Evolutionary conservation across 2,888 invertebrate genomes (phyloP).

Genomic region (Smittia sp.): DNA sequence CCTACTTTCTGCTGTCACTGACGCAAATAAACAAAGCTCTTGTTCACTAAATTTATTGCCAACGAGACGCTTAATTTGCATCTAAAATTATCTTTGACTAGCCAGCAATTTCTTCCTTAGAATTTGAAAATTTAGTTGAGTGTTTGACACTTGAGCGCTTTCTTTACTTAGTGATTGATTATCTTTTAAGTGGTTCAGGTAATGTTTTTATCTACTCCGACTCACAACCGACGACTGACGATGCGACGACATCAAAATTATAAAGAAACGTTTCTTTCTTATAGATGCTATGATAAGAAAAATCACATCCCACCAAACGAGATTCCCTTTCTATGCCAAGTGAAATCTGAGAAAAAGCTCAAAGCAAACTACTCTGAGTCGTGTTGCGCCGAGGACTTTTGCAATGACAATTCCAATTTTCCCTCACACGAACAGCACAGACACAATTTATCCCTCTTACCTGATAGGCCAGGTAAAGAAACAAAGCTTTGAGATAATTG

Average conservation of each 20-base stretch:
- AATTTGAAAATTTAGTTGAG: background rate
- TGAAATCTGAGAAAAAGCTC: slow-evolving; percentile 46
- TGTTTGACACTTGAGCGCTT: background rate
- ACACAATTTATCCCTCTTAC: background rate
- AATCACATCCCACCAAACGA: slow-evolving; percentile 60
- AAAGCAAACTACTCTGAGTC: slow-evolving; percentile 50
- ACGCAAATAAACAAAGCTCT: slow-evolving; percentile 3
- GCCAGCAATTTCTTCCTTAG: background rate
- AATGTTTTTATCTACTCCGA: background rate
- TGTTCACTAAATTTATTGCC: background rate
- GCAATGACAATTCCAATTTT: slow-evolving; percentile 55
- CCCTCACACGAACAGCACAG: no score
- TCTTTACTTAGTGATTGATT: background rate
- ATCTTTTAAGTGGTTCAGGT: slow-evolving; percentile 5
- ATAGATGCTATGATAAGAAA: slow-evolving; percentile 62
- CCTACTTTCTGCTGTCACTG: background rate
- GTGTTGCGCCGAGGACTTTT: slow-evolving; percentile 68
- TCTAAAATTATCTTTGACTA: background rate
- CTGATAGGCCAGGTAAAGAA: background rate
- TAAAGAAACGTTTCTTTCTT: slow-evolving; percentile 49
- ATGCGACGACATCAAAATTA: background rate
- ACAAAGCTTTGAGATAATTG: background rate
- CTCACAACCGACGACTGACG: background rate
- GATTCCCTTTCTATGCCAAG: slow-evolving; percentile 61
- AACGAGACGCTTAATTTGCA: no score